Evolutionary conservation across 2,113 vertebrate species (phyloP).

Genomic region (Lontra canadensis): DNA sequence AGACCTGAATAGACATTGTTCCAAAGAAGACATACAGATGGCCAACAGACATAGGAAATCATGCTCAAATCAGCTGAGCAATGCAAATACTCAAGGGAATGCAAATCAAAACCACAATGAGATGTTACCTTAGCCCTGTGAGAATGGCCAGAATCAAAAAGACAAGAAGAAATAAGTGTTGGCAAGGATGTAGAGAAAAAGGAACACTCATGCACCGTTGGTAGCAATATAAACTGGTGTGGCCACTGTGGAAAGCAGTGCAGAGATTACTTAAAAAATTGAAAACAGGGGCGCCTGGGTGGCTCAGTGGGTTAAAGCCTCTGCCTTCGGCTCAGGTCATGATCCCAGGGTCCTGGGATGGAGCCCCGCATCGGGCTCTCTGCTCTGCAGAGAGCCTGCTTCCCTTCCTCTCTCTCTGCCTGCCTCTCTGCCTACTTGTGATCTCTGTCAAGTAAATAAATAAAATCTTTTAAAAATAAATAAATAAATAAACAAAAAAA

Average conservation of each 20-base stretch:
- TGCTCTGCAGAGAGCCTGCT: too few relatives aligned
- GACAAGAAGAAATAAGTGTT: neutral
- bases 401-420: too few relatives aligned
- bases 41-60: neutral
- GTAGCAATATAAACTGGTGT: neutral
- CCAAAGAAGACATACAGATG: neutral
- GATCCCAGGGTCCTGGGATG: too few relatives aligned
- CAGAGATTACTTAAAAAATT: neutral
- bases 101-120: neutral
- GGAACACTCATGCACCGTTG: neutral
- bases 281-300: neutral
- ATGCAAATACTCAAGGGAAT: neutral
- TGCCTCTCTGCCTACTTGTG: too few relatives aligned
- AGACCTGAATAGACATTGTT: neutral
- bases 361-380: too few relatives aligned
- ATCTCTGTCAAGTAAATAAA: too few relatives aligned
- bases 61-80: neutral
- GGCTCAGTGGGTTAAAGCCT: too few relatives aligned
- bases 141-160: neutral
- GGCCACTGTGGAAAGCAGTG: neutral
- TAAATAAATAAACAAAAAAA: too few relatives aligned
- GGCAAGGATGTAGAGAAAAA: neutral
- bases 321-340: too few relatives aligned
- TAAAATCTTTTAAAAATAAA: too few relatives aligned
- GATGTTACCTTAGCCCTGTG: neutral